These are phyloP conservation scores for Ectemnius lituratus DNA, from an alignment of 2,888 invertebrate species.

Conservation along the genomic window DNA sequence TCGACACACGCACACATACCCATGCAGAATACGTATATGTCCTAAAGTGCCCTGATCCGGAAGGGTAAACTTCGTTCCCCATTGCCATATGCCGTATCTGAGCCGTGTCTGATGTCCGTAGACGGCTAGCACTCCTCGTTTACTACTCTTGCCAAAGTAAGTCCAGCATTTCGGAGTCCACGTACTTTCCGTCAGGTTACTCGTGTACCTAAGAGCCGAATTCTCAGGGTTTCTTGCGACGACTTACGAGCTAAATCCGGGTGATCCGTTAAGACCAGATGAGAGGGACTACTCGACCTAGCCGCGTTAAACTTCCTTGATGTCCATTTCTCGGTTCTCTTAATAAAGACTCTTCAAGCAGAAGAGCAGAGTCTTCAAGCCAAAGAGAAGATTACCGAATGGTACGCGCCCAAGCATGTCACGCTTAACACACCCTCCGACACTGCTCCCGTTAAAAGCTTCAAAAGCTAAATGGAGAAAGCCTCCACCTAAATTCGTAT, in stretches of 20 bases:
- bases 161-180: conserved; percentile 40
- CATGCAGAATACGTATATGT: conserved; percentile 28
- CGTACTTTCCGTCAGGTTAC: conserved; percentile 41
- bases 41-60: conserved; percentile 43
- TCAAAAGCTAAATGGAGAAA: too few relatives aligned
- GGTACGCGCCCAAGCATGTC: not conserved
- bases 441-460: too few relatives aligned
- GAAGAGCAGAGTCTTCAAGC: conserved; percentile 2
- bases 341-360: conserved; percentile 7
- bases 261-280: conserved; percentile 50
- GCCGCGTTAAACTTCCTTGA: conserved; percentile 36
- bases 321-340: conserved; percentile 28
- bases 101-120: conserved; percentile 41
- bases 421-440: too few relatives aligned
- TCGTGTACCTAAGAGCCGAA: conserved; percentile 47
- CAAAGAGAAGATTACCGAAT: conserved; percentile 19
- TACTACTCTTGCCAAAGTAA: conserved; percentile 48
- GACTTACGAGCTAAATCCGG: conserved; percentile 48
- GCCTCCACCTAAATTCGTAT: too few relatives aligned
- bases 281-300: conserved; percentile 35
- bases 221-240: conserved; percentile 48
- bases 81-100: conserved; percentile 43
- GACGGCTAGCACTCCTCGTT: conserved; percentile 30
- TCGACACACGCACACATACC: conserved; percentile 1
- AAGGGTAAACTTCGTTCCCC: conserved; percentile 56